Conservation (phyloP, 2,888 invertebrate species). For the Danaus chrysippus region DNA sequence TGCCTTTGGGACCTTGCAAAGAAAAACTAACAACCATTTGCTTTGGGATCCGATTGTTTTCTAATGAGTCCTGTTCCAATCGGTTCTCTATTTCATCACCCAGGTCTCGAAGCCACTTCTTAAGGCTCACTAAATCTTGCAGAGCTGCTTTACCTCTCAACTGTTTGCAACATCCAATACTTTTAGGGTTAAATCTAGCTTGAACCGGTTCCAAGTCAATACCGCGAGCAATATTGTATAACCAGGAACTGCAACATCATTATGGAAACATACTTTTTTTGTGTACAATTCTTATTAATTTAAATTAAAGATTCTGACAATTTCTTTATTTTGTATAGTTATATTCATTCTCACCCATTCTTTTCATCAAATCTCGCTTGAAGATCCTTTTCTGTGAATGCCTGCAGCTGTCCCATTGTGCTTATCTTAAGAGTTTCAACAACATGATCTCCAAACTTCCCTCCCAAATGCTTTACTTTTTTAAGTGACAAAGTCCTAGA, state of each 20-base stretch:
- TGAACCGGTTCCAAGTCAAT: conserved; percentile 93
- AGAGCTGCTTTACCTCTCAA: conserved; percentile 91
- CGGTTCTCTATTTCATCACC: conserved; percentile 91
- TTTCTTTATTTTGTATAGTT: no score
- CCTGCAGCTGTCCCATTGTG: conserved; percentile 88
- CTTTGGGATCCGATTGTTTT: conserved; percentile 90
- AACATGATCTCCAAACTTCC: conserved; percentile 93
- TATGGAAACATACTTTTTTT: background rate
- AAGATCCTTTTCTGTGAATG: conserved; percentile 85
- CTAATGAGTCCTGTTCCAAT: conserved; percentile 86
- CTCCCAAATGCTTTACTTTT: conserved; percentile 95
- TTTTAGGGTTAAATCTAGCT: conserved; percentile 91
- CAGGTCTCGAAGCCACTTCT: conserved; percentile 90
- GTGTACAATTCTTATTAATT: background rate
- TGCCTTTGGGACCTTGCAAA: conserved; percentile 73
- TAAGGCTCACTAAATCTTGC: conserved; percentile 80
- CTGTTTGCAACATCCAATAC: conserved; percentile 97
- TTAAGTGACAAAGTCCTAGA: conserved; percentile 83
- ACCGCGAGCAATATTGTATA: conserved; percentile 92
- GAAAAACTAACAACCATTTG: conserved; percentile 87
- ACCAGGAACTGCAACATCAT: conserved; percentile 82
- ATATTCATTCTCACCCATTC: conserved; percentile 82
- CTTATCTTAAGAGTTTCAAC: conserved; percentile 84
- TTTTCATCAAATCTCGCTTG: conserved; percentile 89
- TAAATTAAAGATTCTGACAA: no score